Conservation (phyloP, 2,888 invertebrate genomes). For the Neria commutata region DNA sequence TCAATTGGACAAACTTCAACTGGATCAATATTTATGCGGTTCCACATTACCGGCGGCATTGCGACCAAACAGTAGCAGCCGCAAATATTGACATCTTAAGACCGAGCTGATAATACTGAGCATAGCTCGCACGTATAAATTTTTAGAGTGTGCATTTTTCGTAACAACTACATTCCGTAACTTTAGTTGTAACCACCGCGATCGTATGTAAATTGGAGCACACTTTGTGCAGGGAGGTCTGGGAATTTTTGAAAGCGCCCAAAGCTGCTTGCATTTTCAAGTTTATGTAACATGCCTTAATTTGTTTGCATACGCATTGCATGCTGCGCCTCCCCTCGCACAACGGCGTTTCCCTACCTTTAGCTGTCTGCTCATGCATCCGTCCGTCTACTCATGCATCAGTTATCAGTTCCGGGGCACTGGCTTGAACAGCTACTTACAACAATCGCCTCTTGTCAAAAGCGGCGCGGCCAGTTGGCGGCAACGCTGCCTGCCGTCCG, state of each 20-base stretch:
- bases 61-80: background rate
- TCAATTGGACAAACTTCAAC: background rate
- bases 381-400: background rate
- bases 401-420: background rate
- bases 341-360: too few relatives aligned
- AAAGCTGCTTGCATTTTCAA: background rate
- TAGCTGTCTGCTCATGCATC: too few relatives aligned
- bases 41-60: background rate
- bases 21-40: conserved; percentile 2
- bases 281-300: background rate
- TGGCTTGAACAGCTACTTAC: background rate
- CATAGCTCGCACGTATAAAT: too few relatives aligned
- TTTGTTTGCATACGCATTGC: background rate
- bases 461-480: conserved; percentile 58
- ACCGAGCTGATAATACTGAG: background rate
- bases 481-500: conserved; percentile 49
- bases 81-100: background rate
- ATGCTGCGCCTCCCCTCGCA: too few relatives aligned
- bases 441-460: conserved; percentile 44
- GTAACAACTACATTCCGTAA: too few relatives aligned
- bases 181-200: too few relatives aligned
- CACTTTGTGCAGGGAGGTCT: too few relatives aligned
- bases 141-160: too few relatives aligned
- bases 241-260: too few relatives aligned
- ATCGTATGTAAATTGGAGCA: too few relatives aligned